Evolutionary conservation across 1,140 invertebrate species (phyloP).

Genomic region (Drosophila nebulosa): DNA sequence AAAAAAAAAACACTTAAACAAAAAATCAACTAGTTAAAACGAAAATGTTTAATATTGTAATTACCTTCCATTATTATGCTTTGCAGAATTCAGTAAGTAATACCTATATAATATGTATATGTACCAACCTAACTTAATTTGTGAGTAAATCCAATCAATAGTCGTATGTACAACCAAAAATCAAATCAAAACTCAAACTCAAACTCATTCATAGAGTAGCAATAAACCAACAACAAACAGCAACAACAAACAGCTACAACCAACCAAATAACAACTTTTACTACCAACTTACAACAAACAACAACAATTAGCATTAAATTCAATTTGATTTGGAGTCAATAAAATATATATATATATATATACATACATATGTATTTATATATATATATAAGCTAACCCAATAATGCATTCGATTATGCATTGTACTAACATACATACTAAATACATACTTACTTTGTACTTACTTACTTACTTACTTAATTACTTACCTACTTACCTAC

Average conservation of each 20-base stretch:
- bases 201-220: slow-evolving; percentile 68
- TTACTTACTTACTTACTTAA: neutral
- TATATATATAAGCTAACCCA: neutral
- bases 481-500: neutral
- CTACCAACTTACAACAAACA: slow-evolving; percentile 10
- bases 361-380: slow-evolving; percentile 19
- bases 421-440: too few relatives aligned
- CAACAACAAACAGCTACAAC: slow-evolving; percentile 27
- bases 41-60: slow-evolving; percentile 78
- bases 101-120: slow-evolving; percentile 72
- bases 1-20: neutral
- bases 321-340: slow-evolving; percentile 25
- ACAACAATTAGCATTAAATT: slow-evolving; percentile 25
- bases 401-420: neutral
- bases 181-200: too few relatives aligned
- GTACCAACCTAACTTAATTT: slow-evolving; percentile 72
- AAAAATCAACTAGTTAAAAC: slow-evolving; percentile 39
- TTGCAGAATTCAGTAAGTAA: slow-evolving; percentile 81
- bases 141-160: slow-evolving; percentile 71
- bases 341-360: slow-evolving; percentile 10
- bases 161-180: slow-evolving; percentile 12
- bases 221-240: slow-evolving; percentile 45
- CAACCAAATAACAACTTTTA: too few relatives aligned
- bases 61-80: slow-evolving; percentile 79
- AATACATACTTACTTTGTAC: too few relatives aligned